A percentile compares a stretch with the other conserved stretches of the same genome.
Conservation (phyloP, 2,113 vertebrate genomes). For the Scophthalmus maximus region DNA sequence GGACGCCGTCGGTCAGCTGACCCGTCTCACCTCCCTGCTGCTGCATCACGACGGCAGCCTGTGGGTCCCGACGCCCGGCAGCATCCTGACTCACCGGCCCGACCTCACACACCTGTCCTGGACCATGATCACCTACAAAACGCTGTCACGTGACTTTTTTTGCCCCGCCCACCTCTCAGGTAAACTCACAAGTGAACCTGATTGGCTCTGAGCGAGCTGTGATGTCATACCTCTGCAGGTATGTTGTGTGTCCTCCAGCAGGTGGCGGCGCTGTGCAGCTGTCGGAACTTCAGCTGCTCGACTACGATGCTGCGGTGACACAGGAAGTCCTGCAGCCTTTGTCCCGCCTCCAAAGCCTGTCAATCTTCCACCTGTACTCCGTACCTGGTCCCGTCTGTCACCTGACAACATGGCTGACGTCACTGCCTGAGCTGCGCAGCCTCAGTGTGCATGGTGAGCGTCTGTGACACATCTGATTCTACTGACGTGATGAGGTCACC, state of each 20-base stretch:
- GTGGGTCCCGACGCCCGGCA: neutral
- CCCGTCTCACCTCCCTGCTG: slow-evolving; percentile 33
- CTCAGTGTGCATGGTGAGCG: slow-evolving; percentile 57
- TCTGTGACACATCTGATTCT: neutral
- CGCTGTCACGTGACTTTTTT: slow-evolving; percentile 57
- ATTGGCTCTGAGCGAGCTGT: too few species aligned
- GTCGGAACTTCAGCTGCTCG: slow-evolving; percentile 59
- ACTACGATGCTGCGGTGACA: slow-evolving; percentile 55
- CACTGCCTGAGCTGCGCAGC: slow-evolving; percentile 43
- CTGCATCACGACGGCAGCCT: slow-evolving; percentile 59
- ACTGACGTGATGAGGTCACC: too few species aligned
- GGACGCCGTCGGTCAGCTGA: slow-evolving; percentile 36
- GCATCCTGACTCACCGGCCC: slow-evolving; percentile 27
- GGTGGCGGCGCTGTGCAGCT: slow-evolving; percentile 19
- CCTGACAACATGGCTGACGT: slow-evolving; percentile 58
- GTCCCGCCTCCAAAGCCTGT: slow-evolving; percentile 43
- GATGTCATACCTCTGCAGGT: too few species aligned
- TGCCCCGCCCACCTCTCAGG: slow-evolving; percentile 22
- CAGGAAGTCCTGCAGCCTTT: slow-evolving; percentile 48
- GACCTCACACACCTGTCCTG: slow-evolving; percentile 54
- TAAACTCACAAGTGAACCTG: too few species aligned
- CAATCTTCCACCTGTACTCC: slow-evolving; percentile 62
- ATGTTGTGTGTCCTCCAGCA: neutral
- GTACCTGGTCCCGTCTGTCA: slow-evolving; percentile 69
- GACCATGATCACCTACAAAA: slow-evolving; percentile 64